Percentiles rank a stretch among this genome's conserved stretches.
phyloP scores from a whole-genome alignment of 2,888 invertebrate genomes.

The Nemapogon koenigi region DNA sequence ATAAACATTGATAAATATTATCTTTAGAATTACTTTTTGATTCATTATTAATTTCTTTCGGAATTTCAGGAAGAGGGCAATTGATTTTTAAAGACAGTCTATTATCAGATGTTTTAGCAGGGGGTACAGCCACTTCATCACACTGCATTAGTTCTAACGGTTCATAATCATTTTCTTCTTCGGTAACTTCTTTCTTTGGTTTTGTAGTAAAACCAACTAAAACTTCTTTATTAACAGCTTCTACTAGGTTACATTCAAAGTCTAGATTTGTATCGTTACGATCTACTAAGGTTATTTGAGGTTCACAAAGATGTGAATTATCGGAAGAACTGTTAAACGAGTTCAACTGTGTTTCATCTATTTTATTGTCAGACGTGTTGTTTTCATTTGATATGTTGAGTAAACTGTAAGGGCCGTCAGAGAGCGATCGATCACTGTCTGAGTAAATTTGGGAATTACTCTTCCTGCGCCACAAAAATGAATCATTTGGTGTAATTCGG shows the following conservation, averaged over 20 bases:
- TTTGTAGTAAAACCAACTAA: slow-evolving; percentile 40
- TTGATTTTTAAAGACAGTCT: slow-evolving; percentile 48
- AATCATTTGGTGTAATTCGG: slow-evolving; percentile 66
- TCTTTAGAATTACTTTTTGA: slow-evolving; percentile 26
- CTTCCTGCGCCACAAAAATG: slow-evolving; percentile 70
- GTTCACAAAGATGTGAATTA: slow-evolving; percentile 19
- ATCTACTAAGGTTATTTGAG: slow-evolving; percentile 27
- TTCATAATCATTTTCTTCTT: slow-evolving; percentile 52
- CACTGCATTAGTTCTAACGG: slow-evolving; percentile 42
- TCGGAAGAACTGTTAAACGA: neutral
- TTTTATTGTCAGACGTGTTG: neutral
- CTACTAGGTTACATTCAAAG: slow-evolving; percentile 51
- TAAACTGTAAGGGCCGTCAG: slow-evolving; percentile 42
- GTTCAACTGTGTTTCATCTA: too few species aligned
- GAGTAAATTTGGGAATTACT: slow-evolving; percentile 44
- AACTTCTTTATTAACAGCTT: slow-evolving; percentile 52
- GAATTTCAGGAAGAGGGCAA: slow-evolving; percentile 57
- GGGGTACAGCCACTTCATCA: slow-evolving; percentile 39
- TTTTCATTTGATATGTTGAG: slow-evolving; percentile 26
- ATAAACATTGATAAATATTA: slow-evolving; percentile 51
- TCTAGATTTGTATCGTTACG: slow-evolving; percentile 28
- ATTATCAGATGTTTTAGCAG: slow-evolving; percentile 27
- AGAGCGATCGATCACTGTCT: slow-evolving; percentile 37
- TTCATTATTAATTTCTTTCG: slow-evolving; percentile 26
- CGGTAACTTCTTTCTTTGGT: slow-evolving; percentile 25